Percentiles rank a stretch among this genome's conserved stretches.
Conservation (phyloP, 1,140 invertebrate genomes). For the Pachyrhynchus sulphureomaculatus region DNA sequence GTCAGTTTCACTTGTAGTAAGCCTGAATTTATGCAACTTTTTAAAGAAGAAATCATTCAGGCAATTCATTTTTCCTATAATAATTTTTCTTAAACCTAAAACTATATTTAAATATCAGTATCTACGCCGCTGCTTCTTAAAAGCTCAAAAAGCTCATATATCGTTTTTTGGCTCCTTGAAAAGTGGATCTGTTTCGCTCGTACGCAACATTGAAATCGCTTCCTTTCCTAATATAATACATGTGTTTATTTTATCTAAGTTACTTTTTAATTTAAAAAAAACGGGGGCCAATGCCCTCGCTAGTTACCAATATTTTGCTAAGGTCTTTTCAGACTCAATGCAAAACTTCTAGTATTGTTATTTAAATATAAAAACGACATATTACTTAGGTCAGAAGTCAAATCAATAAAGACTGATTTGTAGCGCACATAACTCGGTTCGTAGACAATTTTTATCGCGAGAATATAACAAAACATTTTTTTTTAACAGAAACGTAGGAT, state of each 20-base stretch:
- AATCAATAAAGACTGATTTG: slow-evolving; percentile 1
- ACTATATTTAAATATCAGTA: no score
- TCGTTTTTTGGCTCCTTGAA: no score
- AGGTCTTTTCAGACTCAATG: background rate
- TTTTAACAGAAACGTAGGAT: no score
- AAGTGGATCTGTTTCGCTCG: background rate
- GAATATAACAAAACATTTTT: no score
- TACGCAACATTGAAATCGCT: background rate
- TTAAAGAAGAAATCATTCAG: no score
- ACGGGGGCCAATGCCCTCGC: slow-evolving; percentile 1
- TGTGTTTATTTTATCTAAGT: slow-evolving; percentile 6
- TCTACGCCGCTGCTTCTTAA: no score
- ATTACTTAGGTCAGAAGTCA: background rate
- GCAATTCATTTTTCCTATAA: no score
- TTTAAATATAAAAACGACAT: background rate
- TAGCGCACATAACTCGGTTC: background rate
- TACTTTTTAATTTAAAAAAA: background rate
- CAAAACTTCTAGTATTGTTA: background rate
- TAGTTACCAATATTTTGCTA: no score
- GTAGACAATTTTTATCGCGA: background rate
- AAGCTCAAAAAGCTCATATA: no score
- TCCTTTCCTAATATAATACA: background rate
- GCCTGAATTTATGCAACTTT: no score
- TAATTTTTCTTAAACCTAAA: no score
- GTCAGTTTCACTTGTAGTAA: no score